These are phyloP conservation scores for Agriopis aurantiaria DNA, from an alignment of 2,888 invertebrate species.

Conservation along the genomic window DNA sequence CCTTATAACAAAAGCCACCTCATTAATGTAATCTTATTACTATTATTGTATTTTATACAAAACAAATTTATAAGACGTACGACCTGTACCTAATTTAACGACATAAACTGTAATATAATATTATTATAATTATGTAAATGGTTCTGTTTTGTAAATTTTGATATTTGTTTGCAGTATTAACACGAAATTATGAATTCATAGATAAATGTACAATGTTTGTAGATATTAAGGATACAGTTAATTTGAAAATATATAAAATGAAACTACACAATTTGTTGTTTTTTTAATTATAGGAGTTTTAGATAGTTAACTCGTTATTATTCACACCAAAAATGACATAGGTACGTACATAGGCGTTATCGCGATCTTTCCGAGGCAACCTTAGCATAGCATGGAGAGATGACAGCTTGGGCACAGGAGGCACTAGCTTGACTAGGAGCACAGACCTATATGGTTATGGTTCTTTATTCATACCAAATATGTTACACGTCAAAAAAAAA, in stretches of 20 bases:
- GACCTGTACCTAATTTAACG: constrained; percentile 13
- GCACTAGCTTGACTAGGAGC: too few relatives aligned
- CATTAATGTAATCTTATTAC: constrained; percentile 31
- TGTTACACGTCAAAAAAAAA: too few relatives aligned
- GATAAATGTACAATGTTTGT: constrained; percentile 63
- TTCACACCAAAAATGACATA: too few relatives aligned
- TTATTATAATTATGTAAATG: constrained; percentile 32
- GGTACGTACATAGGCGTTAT: too few relatives aligned
- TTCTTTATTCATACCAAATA: too few relatives aligned
- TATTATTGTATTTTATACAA: constrained; percentile 34
- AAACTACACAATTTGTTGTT: constrained; percentile 26
- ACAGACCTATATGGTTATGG: too few relatives aligned
- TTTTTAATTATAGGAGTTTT: neutral
- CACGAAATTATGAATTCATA: constrained; percentile 57
- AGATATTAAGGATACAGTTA: constrained; percentile 66
- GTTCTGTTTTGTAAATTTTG: constrained; percentile 47
- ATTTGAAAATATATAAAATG: constrained; percentile 57
- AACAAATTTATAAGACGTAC: constrained; percentile 23
- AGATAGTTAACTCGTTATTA: too few relatives aligned
- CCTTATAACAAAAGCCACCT: constrained; percentile 35
- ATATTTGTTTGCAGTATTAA: constrained; percentile 62
- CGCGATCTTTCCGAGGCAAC: too few relatives aligned
- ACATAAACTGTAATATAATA: constrained; percentile 36
- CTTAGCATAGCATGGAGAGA: too few relatives aligned
- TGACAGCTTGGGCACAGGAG: too few relatives aligned